Base-by-base conservation (phyloP, 1,140 invertebrate species). In the Phymastichus coffea region DNA sequence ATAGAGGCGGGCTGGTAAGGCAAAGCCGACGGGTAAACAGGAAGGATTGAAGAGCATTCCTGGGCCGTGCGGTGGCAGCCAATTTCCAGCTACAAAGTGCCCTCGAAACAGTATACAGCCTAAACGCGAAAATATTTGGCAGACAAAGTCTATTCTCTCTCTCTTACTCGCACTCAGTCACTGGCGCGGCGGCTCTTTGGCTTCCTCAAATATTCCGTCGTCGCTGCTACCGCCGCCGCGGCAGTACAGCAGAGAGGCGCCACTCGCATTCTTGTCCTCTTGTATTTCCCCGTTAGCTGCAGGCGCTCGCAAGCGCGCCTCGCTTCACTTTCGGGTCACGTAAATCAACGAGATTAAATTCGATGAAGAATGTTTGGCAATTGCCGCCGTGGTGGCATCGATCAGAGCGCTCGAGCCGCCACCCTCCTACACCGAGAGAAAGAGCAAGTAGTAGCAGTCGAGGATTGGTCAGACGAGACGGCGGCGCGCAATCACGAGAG, bases 311-410 rank as follows among this genome's bases (percentile, higher is more conserved):
- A n/a, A n/a, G n/a, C n/a, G n/a, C n/a, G n/a, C 19, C 44, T 10
- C 8, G 15, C 23, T n/a, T 52, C 17, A 15, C 23, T 52, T 53
- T 53, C 57, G 19, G 41, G 49, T 59, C 49, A 53, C 57, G 57
- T 59, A 59, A 59, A 51, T 59, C 48, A 59, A 38, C 48, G 57
- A 59, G 57, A 59, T 59, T 59, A 59, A 59, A 59, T 53, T 53
- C 57, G 57, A 59, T 59, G 57, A 59, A 53, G 57, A 59, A 59
- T 53, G 57, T 59, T 59, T 53, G 57, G 57, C 41, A 38, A 59
- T 59, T 53, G 22, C 26, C 48, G 49, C 9, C 19, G 38, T 52
- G 26, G 6, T 30, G 15, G 38, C 26, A 44, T 30, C 9, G 2
- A n/a, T 26, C 9, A 1, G 49, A 14, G 0, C n/a, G 38, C 6